These are phyloP conservation scores for Eonycteris spelaea DNA, from an alignment of 2,113 vertebrate species.

Conservation along the genomic window DNA sequence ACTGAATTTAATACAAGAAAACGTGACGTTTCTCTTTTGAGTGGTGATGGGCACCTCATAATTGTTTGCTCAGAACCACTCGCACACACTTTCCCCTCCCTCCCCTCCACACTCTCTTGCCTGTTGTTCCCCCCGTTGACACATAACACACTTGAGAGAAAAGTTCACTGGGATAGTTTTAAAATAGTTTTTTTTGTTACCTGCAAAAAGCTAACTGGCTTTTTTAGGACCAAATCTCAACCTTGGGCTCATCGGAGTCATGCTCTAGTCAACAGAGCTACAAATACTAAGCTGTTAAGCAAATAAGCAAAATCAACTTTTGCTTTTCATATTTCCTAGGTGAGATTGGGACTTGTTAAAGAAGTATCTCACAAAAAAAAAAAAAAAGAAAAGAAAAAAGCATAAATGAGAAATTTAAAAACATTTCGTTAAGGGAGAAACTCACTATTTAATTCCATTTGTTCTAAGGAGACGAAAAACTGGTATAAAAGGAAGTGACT, in stretches of 20 bases:
- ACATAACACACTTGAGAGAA: neutral
- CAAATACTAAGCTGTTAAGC: neutral
- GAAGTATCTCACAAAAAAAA: neutral
- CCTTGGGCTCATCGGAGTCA: neutral
- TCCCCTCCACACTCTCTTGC: neutral
- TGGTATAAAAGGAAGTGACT: slow-evolving; percentile 44
- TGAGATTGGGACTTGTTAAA: neutral
- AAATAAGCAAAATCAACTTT: neutral
- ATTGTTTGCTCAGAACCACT: neutral
- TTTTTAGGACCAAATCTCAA: neutral
- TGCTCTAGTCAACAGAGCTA: slow-evolving; percentile 3
- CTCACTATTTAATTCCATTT: neutral
- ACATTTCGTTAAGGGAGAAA: neutral
- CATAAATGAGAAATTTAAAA: neutral
- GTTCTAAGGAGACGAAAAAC: neutral
- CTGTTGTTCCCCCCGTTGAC: neutral
- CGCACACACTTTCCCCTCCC: rapidly evolving
- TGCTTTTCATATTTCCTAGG: neutral
- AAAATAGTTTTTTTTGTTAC: neutral
- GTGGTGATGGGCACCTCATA: neutral
- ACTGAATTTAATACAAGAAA: neutral
- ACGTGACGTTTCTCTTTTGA: neutral
- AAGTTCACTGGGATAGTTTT: neutral
- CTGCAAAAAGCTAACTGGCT: neutral
- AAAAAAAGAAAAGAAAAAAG: neutral